Evolutionary conservation across 2,888 invertebrate species (phyloP), one percentile per base, ranked within the genome.

Genomic region (Chymomyza fuscimana): DNA sequence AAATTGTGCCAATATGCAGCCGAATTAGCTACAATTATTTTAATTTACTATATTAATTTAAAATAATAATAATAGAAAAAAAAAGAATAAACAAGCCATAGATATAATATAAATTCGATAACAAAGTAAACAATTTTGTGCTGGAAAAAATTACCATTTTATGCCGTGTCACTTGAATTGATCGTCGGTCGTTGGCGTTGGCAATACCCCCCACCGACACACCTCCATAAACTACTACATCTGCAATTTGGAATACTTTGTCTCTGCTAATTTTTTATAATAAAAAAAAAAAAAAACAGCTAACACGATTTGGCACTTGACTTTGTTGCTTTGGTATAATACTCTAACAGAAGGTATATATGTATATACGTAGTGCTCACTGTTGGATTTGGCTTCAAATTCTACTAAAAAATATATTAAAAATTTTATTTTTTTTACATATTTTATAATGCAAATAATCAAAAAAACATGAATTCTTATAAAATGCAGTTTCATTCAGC

Each of bases 291-390:
- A 80, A 80, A 80, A 81, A 12, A 79, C 87, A 88, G 82, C 79
- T 85, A 88, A 85, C 84, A 85, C 88, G 84, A 88, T 85, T 85
- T 87, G 78, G 67, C 88, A 88, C 88, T 85, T 85, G 84, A 85
- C 81, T 69, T 77, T 65, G 12, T 19, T 40, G 9, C 22, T 65
- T 62, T 56, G 51, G 19, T 40, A 25, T 56, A 7, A 25, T 56
- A 7, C 51, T 12, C 40, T 46, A 46, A 46, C 40, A 46, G 40
- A 10, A 12, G 6, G 40, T 10, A 12, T 36, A 36, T 36, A 36
- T 19, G 19, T 36, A 25, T 25, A 0, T 25, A 4, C 25, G 4
- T 4, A 25, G 25, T 25, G 25, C 25, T 25, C 25, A 3, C 3
- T 25, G 2, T 25, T 25, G 25, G 25, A 3, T 25, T 25, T 3